A percentile compares a stretch with the other conserved stretches of the same genome.
Evolutionary conservation across 2,113 vertebrate genomes (phyloP).

Genomic region (Vidua chalybeata): DNA sequence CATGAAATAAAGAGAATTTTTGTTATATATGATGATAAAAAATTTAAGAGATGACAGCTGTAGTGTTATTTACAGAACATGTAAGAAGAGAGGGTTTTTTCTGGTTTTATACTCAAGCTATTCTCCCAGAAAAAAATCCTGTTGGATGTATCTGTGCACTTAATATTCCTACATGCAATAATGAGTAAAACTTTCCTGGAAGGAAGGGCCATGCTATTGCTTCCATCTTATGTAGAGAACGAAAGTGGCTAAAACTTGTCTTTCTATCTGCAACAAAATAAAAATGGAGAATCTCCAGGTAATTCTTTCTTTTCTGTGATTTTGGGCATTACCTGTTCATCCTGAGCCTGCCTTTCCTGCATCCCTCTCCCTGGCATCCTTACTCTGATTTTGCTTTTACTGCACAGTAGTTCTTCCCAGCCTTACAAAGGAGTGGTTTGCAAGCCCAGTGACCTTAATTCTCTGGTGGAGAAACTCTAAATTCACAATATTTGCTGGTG

Average conservation of each 20-base stretch:
- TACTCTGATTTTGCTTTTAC: neutral
- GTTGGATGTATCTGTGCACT: neutral
- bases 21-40: neutral
- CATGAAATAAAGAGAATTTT: neutral
- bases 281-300: neutral
- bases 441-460: neutral
- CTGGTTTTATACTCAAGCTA: neutral
- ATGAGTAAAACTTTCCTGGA: neutral
- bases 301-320: neutral
- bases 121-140: neutral
- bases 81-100: neutral
- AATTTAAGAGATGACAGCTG: neutral
- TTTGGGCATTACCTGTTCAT: neutral
- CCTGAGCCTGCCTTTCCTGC: neutral
- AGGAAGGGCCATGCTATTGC: neutral
- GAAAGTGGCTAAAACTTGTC: neutral
- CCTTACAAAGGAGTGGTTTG: neutral
- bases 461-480: neutral
- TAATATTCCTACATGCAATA: neutral
- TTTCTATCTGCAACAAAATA: neutral
- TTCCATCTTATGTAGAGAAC: neutral
- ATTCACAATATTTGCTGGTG: neutral
- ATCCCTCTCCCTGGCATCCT: neutral
- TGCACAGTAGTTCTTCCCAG: neutral
- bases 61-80: neutral